A percentile compares a stretch with the other conserved stretches of the same genome.
Evolutionary conservation across 2,797 vertebrate species (phyloP).

Genomic region (Fistularia tabacaria): DNA sequence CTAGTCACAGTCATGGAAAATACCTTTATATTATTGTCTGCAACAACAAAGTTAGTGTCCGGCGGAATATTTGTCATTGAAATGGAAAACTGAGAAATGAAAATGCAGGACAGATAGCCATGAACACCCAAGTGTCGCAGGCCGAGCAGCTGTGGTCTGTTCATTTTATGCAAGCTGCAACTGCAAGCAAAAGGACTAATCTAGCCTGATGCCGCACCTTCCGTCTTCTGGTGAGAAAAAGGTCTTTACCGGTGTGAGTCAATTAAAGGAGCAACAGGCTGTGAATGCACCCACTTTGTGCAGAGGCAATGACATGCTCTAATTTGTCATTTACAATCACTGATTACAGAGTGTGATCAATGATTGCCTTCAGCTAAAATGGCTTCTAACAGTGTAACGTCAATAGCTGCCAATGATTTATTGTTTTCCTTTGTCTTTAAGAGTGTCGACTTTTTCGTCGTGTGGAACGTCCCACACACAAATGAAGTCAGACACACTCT

Average conservation of each 20-base stretch:
- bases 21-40: too few relatives aligned
- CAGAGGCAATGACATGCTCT: conserved; percentile 7
- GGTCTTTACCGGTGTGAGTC: neutral
- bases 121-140: neutral
- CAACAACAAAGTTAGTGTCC: neutral
- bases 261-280: too few relatives aligned
- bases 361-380: conserved; percentile 27
- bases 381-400: conserved; percentile 29
- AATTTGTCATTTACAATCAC: conserved; percentile 35
- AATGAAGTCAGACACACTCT: too few relatives aligned
- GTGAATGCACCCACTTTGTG: too few relatives aligned
- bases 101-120: conserved; percentile 3
- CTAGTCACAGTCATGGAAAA: too few relatives aligned
- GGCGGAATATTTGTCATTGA: conserved; percentile 6
- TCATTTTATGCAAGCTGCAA: conserved; percentile 4
- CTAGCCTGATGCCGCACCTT: too few relatives aligned
- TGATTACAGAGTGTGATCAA: conserved; percentile 46
- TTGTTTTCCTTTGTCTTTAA: too few relatives aligned
- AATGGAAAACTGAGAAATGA: neutral
- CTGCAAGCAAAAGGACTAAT: neutral
- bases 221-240: too few relatives aligned
- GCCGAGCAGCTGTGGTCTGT: neutral
- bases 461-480: too few relatives aligned
- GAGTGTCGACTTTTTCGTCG: too few relatives aligned
- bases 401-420: conserved; percentile 13